These are phyloP conservation scores for Conger conger DNA, from an alignment of 2,113 vertebrate species.

Conservation along the genomic window DNA sequence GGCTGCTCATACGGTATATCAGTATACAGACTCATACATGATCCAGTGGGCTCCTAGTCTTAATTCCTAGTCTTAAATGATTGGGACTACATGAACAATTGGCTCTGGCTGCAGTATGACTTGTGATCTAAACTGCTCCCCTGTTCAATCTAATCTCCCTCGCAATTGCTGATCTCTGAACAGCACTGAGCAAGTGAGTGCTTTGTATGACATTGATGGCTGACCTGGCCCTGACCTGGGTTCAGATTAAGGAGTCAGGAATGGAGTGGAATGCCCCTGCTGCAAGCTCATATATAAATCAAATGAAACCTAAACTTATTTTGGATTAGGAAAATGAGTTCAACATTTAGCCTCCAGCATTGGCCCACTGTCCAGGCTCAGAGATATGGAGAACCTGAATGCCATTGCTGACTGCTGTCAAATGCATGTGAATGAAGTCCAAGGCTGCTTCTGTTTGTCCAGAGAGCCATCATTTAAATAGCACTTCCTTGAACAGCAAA, in stretches of 20 bases:
- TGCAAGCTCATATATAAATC: not conserved
- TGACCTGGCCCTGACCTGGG: not conserved
- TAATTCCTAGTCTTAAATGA: no score
- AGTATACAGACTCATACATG: no score
- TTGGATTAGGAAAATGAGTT: not conserved
- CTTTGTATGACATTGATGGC: not conserved
- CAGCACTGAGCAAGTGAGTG: not conserved
- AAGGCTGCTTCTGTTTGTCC: constrained; percentile 11
- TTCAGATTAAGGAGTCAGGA: not conserved
- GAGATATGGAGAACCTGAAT: not conserved
- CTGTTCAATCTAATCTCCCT: not conserved
- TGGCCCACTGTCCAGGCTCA: not conserved
- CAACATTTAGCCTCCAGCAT: not conserved
- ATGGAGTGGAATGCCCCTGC: not conserved
- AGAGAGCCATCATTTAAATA: constrained; percentile 15
- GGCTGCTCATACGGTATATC: no score
- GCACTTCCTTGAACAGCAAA: constrained; percentile 22
- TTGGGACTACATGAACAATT: not conserved
- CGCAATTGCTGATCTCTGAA: not conserved
- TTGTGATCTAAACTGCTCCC: not conserved
- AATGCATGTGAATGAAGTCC: constrained; percentile 8
- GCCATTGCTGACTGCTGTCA: constrained; percentile 1
- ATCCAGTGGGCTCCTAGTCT: no score
- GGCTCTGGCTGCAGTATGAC: not conserved
- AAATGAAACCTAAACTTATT: not conserved